Conservation (phyloP, 2,888 invertebrate species). For the Bursaphelenchus okinawaensis region DNA sequence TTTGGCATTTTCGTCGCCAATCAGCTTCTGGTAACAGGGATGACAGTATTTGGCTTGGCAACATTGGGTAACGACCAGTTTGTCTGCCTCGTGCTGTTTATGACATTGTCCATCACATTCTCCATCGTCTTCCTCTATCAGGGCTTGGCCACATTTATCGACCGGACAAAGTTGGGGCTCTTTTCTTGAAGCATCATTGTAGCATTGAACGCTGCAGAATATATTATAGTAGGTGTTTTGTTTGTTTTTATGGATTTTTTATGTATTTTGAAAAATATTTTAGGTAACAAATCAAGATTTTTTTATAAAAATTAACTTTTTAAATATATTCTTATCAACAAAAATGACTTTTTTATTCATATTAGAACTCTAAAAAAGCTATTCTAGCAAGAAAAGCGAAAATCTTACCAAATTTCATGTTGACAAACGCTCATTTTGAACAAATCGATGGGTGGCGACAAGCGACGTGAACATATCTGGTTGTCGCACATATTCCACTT, state of each 20-base stretch:
- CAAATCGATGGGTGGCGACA: constrained; percentile 25
- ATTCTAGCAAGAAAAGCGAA: not conserved
- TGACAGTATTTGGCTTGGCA: constrained; percentile 27
- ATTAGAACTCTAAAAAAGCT: too few species aligned
- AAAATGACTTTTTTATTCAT: too few species aligned
- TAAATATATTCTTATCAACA: too few species aligned
- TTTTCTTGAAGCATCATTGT: constrained; percentile 20
- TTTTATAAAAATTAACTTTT: not conserved
- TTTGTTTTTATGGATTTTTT: too few species aligned
- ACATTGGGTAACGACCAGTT: constrained; percentile 25
- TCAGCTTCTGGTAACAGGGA: constrained; percentile 3
- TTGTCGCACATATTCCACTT: constrained; percentile 31
- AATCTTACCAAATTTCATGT: constrained; percentile 33
- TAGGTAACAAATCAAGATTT: too few species aligned
- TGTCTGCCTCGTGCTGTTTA: constrained; percentile 19
- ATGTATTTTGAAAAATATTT: too few species aligned
- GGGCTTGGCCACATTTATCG: constrained; percentile 23
- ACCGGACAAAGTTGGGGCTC: constrained; percentile 31
- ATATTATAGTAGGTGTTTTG: too few species aligned
- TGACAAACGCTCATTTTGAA: constrained; percentile 30
- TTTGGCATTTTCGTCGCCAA: not conserved
- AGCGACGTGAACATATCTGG: constrained; percentile 24
- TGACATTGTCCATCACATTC: constrained; percentile 36
- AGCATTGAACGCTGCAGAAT: constrained; percentile 21
- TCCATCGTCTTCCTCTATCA: constrained; percentile 31